Evolutionary conservation across 2,797 vertebrate species (phyloP).

Genomic region (Hydrophis major): DNA sequence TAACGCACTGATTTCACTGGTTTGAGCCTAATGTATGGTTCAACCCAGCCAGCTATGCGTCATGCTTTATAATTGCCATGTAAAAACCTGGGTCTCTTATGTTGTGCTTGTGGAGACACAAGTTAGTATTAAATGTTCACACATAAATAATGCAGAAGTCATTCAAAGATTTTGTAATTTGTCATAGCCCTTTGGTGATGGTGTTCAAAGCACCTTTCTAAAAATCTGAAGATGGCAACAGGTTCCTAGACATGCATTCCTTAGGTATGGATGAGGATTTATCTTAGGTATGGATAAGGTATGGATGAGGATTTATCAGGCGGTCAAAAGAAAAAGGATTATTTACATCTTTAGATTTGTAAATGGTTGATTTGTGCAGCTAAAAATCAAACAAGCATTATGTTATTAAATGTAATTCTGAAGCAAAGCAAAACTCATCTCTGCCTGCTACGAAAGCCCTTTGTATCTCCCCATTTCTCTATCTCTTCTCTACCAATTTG

Average conservation of each 20-base stretch:
- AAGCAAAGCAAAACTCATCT: neutral
- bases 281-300: neutral
- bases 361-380: neutral
- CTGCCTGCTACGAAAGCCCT: neutral
- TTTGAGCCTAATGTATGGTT: neutral
- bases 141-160: neutral
- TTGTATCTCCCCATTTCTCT: neutral
- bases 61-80: neutral
- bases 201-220: neutral
- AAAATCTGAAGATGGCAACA: neutral
- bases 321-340: neutral
- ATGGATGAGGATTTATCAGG: neutral
- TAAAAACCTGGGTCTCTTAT: neutral
- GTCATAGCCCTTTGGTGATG: neutral
- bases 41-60: neutral
- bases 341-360: neutral
- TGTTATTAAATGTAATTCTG: neutral
- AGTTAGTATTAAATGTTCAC: neutral
- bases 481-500: neutral
- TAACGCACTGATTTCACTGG: neutral
- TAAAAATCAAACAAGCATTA: neutral
- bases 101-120: neutral
- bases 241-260: neutral
- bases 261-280: neutral
- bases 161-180: neutral